Evolutionary conservation across 2,888 invertebrate genomes (phyloP).

Genomic region (Tinea pellionella): DNA sequence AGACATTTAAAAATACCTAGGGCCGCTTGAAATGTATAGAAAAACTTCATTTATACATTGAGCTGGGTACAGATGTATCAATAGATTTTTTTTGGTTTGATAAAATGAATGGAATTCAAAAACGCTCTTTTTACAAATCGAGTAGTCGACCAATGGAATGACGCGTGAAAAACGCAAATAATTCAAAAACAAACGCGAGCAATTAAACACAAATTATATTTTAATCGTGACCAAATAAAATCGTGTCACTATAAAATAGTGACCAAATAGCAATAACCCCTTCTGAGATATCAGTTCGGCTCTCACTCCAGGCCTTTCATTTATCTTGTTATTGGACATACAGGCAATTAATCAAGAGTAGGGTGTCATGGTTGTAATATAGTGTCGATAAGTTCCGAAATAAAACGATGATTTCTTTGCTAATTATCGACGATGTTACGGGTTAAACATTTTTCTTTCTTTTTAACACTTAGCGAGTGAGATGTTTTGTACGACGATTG

Average conservation of each 20-base stretch:
- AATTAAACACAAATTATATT: too few relatives aligned
- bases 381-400: conserved; percentile 36
- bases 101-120: too few relatives aligned
- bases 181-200: too few relatives aligned
- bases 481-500: neutral
- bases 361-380: conserved; percentile 57
- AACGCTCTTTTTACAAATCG: too few relatives aligned
- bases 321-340: conserved; percentile 56
- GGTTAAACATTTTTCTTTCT: conserved; percentile 37
- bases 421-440: conserved; percentile 55
- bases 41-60: too few relatives aligned
- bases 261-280: too few relatives aligned
- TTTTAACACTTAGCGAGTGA: conserved; percentile 5
- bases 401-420: conserved; percentile 59
- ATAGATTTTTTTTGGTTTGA: too few relatives aligned
- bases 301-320: conserved; percentile 26
- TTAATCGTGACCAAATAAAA: neutral
- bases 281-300: neutral
- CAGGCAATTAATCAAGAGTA: conserved; percentile 60
- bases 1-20: too few relatives aligned
- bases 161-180: too few relatives aligned
- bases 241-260: neutral
- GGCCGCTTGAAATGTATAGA: too few relatives aligned
- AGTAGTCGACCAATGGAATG: too few relatives aligned
- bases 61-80: too few relatives aligned